Base-by-base conservation (phyloP, 2,113 vertebrate species). In the Fregata magnificens region DNA sequence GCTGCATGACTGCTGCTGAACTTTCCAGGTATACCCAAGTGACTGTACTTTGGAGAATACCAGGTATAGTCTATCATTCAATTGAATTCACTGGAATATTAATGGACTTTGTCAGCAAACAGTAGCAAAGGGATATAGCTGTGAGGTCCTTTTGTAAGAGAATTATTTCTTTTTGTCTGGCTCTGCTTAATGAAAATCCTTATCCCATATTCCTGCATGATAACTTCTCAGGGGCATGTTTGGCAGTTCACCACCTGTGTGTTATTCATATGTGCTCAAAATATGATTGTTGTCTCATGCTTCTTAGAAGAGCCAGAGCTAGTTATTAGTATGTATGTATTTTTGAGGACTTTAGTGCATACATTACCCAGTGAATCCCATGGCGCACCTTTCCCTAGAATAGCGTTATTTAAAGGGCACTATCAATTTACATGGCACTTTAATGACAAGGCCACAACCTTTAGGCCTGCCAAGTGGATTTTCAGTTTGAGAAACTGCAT, bases 1-100 rank as follows among this genome's bases (percentile, higher is more conserved):
- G 80, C 93, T 96, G 91, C 95, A 90, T 91, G 94, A 76, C 86
- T 95, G 91, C 95, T 89, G 86, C 86, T 97, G 94, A 96, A 88
- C 89, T 97, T 96, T 94, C 34, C 89, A 94, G 96, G 84, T 93
- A 72, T 80, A 53, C 93, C 77, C 95, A 82, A 91, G 78, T 87
- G 95, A 73, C 49, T 82, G 26, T 63, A 61, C 74, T 91, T 94
- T 10, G 26, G 89, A 95, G 93, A 93, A 40, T 96, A 91, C 59
- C 77, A 82, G 67, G 62, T 94, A 91, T 13, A 95, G 89, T 89
- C 89, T 87, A 85, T 94, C 91, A 85, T 82, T 96, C 84, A 78
- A 47, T 55, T 91, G 89, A 94, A 91, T 96, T 89, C 83, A 93
- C 63, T 94, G 84, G 70, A 93, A 89, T 96, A 91, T 87, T 95